Evolutionary conservation across 2,113 vertebrate genomes (phyloP).

Genomic region (Ammospiza caudacuta): DNA sequence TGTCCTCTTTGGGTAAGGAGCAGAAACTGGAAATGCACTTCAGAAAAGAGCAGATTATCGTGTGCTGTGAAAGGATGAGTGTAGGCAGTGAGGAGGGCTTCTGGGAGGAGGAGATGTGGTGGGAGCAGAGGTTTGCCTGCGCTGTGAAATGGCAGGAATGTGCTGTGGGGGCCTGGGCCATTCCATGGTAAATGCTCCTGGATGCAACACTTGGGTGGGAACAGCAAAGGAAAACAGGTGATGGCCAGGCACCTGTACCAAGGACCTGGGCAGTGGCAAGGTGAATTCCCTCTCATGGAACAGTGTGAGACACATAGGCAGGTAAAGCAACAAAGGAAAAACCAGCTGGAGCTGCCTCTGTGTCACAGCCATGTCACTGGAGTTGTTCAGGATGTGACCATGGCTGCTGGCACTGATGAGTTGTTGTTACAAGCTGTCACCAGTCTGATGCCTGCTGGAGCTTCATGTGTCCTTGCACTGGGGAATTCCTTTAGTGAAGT

Average conservation of each 20-base stretch:
- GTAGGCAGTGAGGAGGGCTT: not conserved
- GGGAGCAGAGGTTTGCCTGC: not conserved
- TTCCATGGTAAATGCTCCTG: not conserved
- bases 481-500: not conserved
- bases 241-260: not conserved
- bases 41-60: not conserved
- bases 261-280: not conserved
- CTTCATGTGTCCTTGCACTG: fast-evolving
- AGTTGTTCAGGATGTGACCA: not conserved
- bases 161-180: fast-evolving
- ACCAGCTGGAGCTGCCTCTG: not conserved
- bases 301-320: fast-evolving
- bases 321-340: not conserved
- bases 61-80: not conserved
- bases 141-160: not conserved
- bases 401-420: not conserved
- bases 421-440: not conserved
- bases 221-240: not conserved
- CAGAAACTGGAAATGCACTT: not conserved
- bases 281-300: fast-evolving
- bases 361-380: fast-evolving
- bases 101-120: not conserved
- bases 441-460: not conserved
- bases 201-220: not conserved
- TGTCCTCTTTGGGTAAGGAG: not conserved